phyloP scores from a whole-genome alignment of 2,113 vertebrate genomes.

The Strix aluco region DNA sequence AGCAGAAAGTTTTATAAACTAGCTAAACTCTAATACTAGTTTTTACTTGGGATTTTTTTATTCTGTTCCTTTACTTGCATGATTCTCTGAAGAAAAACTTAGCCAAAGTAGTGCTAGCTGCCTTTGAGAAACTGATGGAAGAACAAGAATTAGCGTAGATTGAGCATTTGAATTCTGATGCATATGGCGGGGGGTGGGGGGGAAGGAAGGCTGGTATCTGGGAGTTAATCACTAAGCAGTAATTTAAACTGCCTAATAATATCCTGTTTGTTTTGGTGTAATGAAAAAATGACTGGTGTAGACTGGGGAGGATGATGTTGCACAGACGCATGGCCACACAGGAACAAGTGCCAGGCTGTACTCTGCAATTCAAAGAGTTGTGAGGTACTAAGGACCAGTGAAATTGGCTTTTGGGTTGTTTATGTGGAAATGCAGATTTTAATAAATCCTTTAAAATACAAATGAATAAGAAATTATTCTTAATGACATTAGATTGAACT shows the following conservation, averaged over 20 bases:
- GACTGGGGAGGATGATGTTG: not conserved
- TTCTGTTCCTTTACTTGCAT: not conserved
- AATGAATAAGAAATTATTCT: not conserved
- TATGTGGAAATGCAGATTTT: not conserved
- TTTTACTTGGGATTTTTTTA: not conserved
- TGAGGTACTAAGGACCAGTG: not conserved
- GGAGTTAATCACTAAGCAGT: not conserved
- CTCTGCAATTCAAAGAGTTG: not conserved
- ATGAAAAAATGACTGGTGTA: not conserved
- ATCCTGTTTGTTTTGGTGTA: slow-evolving; percentile 1
- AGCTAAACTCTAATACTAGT: not conserved
- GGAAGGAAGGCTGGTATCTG: not conserved
- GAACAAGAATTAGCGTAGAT: not conserved
- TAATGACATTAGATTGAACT: not conserved
- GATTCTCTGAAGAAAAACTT: not conserved
- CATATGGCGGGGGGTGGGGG: not conserved
- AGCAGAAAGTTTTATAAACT: not conserved
- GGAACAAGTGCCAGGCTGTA: not conserved
- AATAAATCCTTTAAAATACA: not conserved
- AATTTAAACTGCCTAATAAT: not conserved
- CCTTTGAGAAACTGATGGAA: not conserved
- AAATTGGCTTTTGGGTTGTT: not conserved
- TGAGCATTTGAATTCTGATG: not conserved
- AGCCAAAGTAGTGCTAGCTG: not conserved
- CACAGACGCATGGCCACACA: not conserved